phyloP scores from a whole-genome alignment of 2,797 vertebrate genomes.

The Limosa lapponica region DNA sequence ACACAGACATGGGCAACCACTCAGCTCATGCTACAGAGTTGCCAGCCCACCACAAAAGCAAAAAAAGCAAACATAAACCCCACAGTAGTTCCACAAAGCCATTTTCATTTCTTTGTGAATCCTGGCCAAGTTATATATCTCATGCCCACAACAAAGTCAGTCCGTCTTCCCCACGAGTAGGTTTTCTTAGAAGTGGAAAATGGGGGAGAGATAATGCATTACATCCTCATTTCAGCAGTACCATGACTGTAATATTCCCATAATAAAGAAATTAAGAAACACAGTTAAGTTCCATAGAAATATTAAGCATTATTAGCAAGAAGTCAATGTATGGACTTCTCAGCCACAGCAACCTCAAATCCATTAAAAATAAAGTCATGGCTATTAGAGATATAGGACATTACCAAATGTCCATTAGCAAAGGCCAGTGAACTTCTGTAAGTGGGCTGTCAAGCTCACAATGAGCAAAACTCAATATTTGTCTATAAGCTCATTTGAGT shows the following conservation, averaged over 20 bases:
- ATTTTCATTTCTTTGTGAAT: not conserved
- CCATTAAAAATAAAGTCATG: not conserved
- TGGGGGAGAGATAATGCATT: not conserved
- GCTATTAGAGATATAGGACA: not conserved
- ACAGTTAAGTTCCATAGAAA: not conserved
- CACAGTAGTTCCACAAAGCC: not conserved
- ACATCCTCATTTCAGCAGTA: not conserved
- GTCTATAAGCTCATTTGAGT: not conserved
- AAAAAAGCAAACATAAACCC: not conserved
- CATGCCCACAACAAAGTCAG: not conserved
- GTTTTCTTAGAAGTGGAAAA: not conserved
- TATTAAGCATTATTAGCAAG: not conserved
- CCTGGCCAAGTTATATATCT: not conserved
- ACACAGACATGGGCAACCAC: not conserved
- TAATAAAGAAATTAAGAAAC: not conserved
- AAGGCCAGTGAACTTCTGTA: not conserved
- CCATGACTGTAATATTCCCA: not conserved
- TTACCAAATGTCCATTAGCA: not conserved
- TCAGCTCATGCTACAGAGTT: not conserved
- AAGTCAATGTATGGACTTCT: not conserved
- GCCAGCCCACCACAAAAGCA: not conserved
- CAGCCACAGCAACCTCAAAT: slow-evolving; percentile 11
- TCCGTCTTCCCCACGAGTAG: not conserved
- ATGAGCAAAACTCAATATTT: not conserved
- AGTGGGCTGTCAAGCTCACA: not conserved